Conservation (phyloP, 2,888 invertebrate genomes). For the Psylliodes chrysocephalus region DNA sequence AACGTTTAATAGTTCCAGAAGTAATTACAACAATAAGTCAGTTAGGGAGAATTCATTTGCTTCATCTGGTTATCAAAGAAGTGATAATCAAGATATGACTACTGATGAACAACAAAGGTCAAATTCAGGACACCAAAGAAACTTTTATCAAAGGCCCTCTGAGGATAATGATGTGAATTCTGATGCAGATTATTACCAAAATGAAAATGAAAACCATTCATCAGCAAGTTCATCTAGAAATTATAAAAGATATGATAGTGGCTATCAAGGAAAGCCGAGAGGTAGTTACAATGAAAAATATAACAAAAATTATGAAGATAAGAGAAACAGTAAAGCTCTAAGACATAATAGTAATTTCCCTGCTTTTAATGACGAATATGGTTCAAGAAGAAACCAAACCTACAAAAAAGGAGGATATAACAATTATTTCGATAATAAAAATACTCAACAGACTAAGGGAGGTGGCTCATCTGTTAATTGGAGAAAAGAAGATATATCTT, state of each 20-base stretch:
- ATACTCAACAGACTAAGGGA: constrained; percentile 33
- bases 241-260: constrained; percentile 16
- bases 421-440: constrained; percentile 33
- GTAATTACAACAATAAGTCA: constrained; percentile 20
- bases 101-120: not conserved
- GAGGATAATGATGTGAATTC: not conserved
- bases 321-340: constrained; percentile 24
- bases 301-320: constrained; percentile 42
- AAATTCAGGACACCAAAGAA: not conserved
- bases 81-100: not conserved
- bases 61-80: constrained; percentile 2
- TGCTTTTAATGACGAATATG: constrained; percentile 3
- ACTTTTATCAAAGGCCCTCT: not conserved
- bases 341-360: constrained; percentile 25
- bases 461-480: constrained; percentile 30
- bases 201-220: constrained; percentile 9
- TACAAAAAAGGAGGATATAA: constrained; percentile 40
- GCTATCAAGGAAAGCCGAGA: constrained; percentile 30
- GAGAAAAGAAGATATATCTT: constrained; percentile 34
- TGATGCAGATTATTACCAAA: not conserved
- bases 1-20: constrained; percentile 40
- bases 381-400: constrained; percentile 28
- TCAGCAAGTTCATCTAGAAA: constrained; percentile 9
- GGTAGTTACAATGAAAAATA: constrained; percentile 50
- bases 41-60: constrained; percentile 25